Percentiles rank a stretch among this genome's conserved stretches.
Evolutionary conservation across 1,140 invertebrate species (phyloP).

Genomic region (Drosophila busckii): DNA sequence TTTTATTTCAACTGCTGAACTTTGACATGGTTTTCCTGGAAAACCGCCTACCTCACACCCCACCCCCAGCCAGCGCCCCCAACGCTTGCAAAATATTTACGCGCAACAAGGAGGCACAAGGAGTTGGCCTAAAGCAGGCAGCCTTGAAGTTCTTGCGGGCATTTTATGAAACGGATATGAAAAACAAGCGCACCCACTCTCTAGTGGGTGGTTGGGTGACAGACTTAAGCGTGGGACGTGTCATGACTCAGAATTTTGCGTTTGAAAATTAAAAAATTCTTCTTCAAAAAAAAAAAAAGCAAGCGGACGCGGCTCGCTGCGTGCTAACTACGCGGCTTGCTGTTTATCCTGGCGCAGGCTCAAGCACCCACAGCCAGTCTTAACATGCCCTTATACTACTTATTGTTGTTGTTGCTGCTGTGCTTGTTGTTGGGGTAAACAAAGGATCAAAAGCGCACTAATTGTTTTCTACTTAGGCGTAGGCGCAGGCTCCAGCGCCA

Average conservation of each 20-base stretch:
- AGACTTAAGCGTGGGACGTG: not conserved
- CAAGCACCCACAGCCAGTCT: too few relatives aligned
- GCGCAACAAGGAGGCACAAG: slow-evolving; percentile 23
- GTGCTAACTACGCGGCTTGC: slow-evolving; percentile 61
- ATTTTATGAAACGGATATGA: slow-evolving; percentile 74
- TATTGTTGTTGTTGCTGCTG: too few relatives aligned
- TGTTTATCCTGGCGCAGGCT: slow-evolving; percentile 17
- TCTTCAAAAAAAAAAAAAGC: slow-evolving; percentile 40
- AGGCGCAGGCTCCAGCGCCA: slow-evolving; percentile 26
- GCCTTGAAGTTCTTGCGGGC: slow-evolving; percentile 50
- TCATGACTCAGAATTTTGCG: slow-evolving; percentile 65
- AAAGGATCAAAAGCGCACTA: slow-evolving; percentile 78
- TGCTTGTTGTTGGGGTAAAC: slow-evolving; percentile 70
- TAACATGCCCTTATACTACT: too few relatives aligned
- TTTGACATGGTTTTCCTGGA: slow-evolving; percentile 53
- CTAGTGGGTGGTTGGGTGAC: too few relatives aligned
- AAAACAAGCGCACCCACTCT: slow-evolving; percentile 65
- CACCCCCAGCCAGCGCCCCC: not conserved
- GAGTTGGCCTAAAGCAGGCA: slow-evolving; percentile 8
- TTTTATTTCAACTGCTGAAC: slow-evolving; percentile 60
- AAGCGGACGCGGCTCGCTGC: slow-evolving; percentile 52
- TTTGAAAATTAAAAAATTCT: slow-evolving; percentile 76
- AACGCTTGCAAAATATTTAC: slow-evolving; percentile 47
- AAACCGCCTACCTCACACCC: slow-evolving; percentile 10
- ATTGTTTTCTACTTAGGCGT: slow-evolving; percentile 73